Evolutionary conservation across 2,113 vertebrate genomes (phyloP).

Genomic region (Anthoscopus minutus): DNA sequence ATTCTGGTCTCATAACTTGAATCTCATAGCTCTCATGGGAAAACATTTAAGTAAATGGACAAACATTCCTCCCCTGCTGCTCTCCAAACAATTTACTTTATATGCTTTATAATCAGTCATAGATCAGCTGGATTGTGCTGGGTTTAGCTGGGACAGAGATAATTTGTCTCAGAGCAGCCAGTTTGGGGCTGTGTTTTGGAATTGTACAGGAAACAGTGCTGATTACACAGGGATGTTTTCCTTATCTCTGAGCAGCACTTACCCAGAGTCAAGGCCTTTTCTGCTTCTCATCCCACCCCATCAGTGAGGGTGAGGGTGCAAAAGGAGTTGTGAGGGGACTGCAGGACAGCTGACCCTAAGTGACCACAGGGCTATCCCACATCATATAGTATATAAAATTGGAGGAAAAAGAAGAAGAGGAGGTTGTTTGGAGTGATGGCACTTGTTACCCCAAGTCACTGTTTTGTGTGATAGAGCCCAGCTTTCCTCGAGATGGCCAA

Average conservation of each 20-base stretch:
- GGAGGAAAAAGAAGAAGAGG: neutral
- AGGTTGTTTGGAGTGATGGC: neutral
- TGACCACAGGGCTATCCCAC: neutral
- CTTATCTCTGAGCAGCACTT: neutral
- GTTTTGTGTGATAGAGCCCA: neutral
- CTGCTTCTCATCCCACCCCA: neutral
- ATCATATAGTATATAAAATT: neutral
- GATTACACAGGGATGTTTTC: neutral
- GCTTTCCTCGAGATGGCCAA: neutral
- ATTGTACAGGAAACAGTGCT: neutral
- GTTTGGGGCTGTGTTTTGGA: neutral
- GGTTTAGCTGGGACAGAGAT: neutral
- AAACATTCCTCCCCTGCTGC: neutral
- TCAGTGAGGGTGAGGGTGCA: neutral
- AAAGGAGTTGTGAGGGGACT: neutral
- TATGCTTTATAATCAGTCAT: neutral
- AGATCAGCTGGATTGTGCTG: neutral
- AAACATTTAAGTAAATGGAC: neutral
- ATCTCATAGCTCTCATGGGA: neutral
- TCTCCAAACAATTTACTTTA: neutral
- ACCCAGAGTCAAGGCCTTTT: neutral
- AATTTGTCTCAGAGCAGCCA: neutral
- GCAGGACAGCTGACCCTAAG: neutral
- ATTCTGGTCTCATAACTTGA: neutral
- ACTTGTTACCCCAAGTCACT: neutral